Evolutionary conservation across 92 coral and sea anemone genomes (phyloP), one percentile per base, ranked within the genome.

Genomic region (Epizoanthus ramosus): DNA sequence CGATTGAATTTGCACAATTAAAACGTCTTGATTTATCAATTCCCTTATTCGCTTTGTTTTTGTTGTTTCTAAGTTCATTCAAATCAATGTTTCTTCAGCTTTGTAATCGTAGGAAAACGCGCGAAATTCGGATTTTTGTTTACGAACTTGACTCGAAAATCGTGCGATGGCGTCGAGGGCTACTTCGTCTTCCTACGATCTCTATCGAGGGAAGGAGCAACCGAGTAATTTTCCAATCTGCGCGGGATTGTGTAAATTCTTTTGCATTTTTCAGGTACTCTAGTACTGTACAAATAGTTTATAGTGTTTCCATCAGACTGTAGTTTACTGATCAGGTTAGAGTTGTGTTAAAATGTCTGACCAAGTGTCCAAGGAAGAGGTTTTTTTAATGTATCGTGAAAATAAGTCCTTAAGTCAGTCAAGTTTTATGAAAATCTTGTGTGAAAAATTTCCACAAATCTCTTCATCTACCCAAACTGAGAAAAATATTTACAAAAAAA

Each of bases 101-200:
- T 71, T 1, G 21, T 18, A 22, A 57, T 35, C 75, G 58, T 37
- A 13, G 39, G 24, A 50, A 71, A 71, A 71, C 58, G 54, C 57
- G 31, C 57, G 58, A 71, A 71, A 71, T 41, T n/a, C n/a, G n/a
- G n/a, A n/a, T 71, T 71, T 71, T 71, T 63, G 75, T 71, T 71
- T 71, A 47, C 75, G 75, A 71, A 71, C 28, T 41, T 43, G 25
- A 50, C 18, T 57, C 75, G 75, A 71, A 43, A 18, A 37, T 71
- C 56, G n/a, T 25, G 19, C 17, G 3, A 57, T 57, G 18, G 63
- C 18, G 18, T n/a, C 75, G 57, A 50, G 19, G 31, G 75, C 75
- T 57, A 17, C 45, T 71, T 71, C 75, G 75, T 71, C 31, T 71
- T 41, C 58, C 28, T 12, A 39, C 58, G 75, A 41, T 15, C 57